These are phyloP conservation scores for Pseudomyrmex concolor DNA, from an alignment of 1,140 invertebrate genomes.

Conservation along the genomic window DNA sequence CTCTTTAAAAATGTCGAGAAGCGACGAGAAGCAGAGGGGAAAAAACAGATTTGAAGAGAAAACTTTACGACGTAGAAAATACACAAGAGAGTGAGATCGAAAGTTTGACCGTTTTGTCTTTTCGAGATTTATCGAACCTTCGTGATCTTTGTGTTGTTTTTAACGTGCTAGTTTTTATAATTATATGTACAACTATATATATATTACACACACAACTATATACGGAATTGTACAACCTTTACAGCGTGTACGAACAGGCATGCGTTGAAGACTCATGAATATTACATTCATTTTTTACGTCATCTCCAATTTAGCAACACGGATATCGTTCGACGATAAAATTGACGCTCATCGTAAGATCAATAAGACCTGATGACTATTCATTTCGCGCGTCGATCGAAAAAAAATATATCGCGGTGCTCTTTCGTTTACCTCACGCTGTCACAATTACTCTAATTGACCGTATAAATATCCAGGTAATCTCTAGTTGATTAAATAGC, in stretches of 20 bases:
- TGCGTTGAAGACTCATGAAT: too few relatives aligned
- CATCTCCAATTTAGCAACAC: too few relatives aligned
- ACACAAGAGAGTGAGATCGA: too few relatives aligned
- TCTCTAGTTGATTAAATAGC: conserved; percentile 55
- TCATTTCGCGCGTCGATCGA: neutral
- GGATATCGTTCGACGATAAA: conserved; percentile 8
- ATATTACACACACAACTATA: too few relatives aligned
- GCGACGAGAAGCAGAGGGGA: neutral
- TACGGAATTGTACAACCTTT: too few relatives aligned
- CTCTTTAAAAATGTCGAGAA: neutral
- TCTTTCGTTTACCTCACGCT: conserved; percentile 22
- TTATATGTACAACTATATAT: too few relatives aligned
- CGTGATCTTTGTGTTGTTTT: too few relatives aligned
- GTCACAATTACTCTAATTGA: conserved; percentile 46
- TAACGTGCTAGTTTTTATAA: too few relatives aligned
- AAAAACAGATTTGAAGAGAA: neutral
- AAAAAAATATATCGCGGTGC: neutral
- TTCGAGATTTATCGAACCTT: too few relatives aligned
- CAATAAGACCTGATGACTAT: conserved; percentile 5
- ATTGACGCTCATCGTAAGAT: neutral
- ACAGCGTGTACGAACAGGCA: too few relatives aligned
- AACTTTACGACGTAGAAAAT: neutral
- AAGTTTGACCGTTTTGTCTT: neutral
- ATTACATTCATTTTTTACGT: neutral
- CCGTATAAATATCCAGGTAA: conserved; percentile 53